Base-by-base conservation (phyloP, 1,140 invertebrate genomes). In the Trissolcus basalis region DNA sequence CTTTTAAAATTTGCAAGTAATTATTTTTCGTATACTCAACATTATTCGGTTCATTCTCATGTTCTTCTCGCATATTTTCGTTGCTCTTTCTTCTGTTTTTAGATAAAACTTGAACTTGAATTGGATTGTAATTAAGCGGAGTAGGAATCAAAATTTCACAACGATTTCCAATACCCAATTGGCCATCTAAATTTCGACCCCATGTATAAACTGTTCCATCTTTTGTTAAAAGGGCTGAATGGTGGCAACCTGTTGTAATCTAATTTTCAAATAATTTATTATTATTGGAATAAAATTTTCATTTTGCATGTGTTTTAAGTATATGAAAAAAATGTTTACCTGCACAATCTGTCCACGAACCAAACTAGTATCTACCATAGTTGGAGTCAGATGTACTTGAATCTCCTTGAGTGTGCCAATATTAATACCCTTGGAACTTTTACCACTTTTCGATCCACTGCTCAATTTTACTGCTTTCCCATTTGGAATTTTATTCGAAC, bases 191-290 rank as follows among this genome's bases (percentile, higher is more conserved):
- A 84, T 93, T 94, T 41, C 91, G 85, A 27, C 93, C 93, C 92
- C 93, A 94, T 0, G 90, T 90, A 77, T 92, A 94, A 1, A 94
- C 85, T 32, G 89, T 89, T 11, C 92, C 93, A 72, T 91, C 89
- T 49, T 89, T 88, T 3, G 92, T 93, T 32, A 94, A 76, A n/a
- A 94, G 75, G 11, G 91, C 89, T 49, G 90, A 91, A 81, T 95
- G 93, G 75, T 92, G 91, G 79, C 90, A 92, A 11, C 93, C 93
- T 78, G 91, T 91, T 61, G 90, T 87, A 77, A 93, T 89, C 90
- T 92, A 12, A 41, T 51, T 44, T 48, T 43, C n/a, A 51, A 35
- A 50, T 36, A 45, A 50, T 49, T 10, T 45, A 14, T 27, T 19
- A 15, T 43, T 12, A 32, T 47, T 48, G 27, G 41, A 49, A 49